Conservation (phyloP, 2,113 vertebrate genomes). For the Ginglymostoma cirratum region DNA sequence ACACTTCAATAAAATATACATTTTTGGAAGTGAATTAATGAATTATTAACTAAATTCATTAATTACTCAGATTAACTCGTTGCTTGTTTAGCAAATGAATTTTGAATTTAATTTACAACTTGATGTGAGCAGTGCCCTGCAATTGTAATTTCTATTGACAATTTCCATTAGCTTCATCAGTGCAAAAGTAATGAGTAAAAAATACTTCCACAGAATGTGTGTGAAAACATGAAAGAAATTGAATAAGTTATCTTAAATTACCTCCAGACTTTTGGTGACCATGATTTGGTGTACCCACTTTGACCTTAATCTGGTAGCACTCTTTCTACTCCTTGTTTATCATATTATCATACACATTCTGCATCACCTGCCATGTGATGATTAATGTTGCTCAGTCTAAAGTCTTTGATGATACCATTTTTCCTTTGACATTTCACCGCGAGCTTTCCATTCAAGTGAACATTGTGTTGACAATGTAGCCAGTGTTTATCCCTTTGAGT, state of each 20-base stretch:
- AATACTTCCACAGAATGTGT: neutral
- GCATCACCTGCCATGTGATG: neutral
- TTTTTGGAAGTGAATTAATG: too few relatives aligned
- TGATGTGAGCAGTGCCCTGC: neutral
- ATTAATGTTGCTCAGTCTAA: slow-evolving; percentile 3
- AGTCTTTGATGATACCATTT: neutral
- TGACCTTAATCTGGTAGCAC: neutral
- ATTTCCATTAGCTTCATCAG: neutral
- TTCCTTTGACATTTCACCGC: neutral
- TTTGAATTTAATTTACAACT: neutral
- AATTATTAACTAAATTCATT: too few relatives aligned
- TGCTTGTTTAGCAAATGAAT: neutral
- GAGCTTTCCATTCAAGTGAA: neutral
- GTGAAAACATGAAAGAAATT: neutral
- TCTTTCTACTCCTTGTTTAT: neutral
- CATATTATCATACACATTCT: neutral
- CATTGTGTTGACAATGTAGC: neutral
- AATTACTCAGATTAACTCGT: neutral
- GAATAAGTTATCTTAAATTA: neutral
- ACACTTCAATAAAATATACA: too few relatives aligned
- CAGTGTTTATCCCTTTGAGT: slow-evolving; percentile 21
- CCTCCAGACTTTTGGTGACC: neutral
- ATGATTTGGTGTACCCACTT: neutral
- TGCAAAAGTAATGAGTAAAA: neutral
- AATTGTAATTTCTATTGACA: neutral